These are phyloP conservation scores for Ptychadena robeensis DNA, from an alignment of 2,797 vertebrate species.

Conservation along the genomic window DNA sequence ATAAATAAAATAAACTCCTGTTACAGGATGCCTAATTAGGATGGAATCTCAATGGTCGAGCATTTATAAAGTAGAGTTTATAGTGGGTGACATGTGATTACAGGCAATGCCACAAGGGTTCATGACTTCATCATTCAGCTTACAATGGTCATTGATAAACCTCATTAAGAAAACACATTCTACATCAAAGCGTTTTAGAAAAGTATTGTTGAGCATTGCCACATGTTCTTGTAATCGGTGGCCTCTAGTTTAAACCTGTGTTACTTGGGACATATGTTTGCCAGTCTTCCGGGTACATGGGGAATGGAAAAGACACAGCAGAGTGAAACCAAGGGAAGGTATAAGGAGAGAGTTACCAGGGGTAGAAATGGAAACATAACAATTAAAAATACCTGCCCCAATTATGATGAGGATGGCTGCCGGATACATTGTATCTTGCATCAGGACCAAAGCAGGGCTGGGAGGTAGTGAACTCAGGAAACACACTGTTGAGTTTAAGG, in stretches of 20 bases:
- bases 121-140: conserved; percentile 23
- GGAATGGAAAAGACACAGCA: neutral
- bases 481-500: too few species aligned
- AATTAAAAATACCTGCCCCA: too few species aligned
- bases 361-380: too few species aligned
- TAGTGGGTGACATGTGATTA: conserved; percentile 49
- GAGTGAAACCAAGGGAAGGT: too few species aligned
- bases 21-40: conserved; percentile 31
- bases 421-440: too few species aligned
- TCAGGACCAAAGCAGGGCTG: too few species aligned
- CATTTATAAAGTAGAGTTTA: conserved; percentile 52
- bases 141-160: conserved; percentile 35
- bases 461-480: too few species aligned
- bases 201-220: conserved; percentile 19
- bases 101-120: conserved; percentile 36
- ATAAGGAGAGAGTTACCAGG: too few species aligned
- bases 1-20: neutral
- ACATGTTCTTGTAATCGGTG: conserved; percentile 11
- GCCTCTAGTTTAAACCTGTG: neutral
- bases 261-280: neutral
- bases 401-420: too few species aligned
- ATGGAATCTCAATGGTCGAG: conserved; percentile 27
- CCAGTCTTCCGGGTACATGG: neutral
- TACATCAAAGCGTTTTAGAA: neutral
- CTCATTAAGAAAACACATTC: neutral